Evolutionary conservation across 2,113 vertebrate species (phyloP).

Genomic region (Corvus cornix): DNA sequence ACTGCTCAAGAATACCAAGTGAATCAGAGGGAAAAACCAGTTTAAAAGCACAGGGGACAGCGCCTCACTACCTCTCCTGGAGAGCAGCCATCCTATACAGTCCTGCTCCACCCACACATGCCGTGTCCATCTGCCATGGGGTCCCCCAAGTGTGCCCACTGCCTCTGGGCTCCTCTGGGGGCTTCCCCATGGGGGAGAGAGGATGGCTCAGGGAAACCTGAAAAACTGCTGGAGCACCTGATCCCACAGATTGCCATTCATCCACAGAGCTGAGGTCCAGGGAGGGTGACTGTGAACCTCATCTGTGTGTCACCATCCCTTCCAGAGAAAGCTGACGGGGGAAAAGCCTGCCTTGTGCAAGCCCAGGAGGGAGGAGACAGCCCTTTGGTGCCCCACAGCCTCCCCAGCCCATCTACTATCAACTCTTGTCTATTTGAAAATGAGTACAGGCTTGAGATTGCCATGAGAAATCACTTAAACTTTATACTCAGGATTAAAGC

Average conservation of each 20-base stretch:
- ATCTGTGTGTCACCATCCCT: not conserved
- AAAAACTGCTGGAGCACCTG: rapidly evolving
- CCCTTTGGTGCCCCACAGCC: not conserved
- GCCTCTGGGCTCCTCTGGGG: not conserved
- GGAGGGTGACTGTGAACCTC: not conserved
- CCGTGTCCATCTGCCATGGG: rapidly evolving
- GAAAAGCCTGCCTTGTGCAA: rapidly evolving
- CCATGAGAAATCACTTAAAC: not conserved
- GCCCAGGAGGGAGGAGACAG: not conserved
- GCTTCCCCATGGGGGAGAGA: rapidly evolving
- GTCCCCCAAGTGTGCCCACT: rapidly evolving
- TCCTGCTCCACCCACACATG: rapidly evolving
- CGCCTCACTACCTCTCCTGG: rapidly evolving
- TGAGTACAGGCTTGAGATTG: not conserved
- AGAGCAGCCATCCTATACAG: not conserved
- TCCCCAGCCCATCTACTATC: not conserved
- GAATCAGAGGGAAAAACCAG: not conserved
- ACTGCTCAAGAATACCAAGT: rapidly evolving
- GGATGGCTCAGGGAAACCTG: too few relatives aligned
- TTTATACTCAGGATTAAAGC: not conserved
- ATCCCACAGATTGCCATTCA: not conserved
- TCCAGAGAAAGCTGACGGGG: not conserved
- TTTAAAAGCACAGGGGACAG: not conserved
- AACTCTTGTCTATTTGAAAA: not conserved
- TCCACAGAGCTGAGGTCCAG: not conserved